Conservation (phyloP, 2,888 invertebrate genomes). For the Oscheius onirici region DNA sequence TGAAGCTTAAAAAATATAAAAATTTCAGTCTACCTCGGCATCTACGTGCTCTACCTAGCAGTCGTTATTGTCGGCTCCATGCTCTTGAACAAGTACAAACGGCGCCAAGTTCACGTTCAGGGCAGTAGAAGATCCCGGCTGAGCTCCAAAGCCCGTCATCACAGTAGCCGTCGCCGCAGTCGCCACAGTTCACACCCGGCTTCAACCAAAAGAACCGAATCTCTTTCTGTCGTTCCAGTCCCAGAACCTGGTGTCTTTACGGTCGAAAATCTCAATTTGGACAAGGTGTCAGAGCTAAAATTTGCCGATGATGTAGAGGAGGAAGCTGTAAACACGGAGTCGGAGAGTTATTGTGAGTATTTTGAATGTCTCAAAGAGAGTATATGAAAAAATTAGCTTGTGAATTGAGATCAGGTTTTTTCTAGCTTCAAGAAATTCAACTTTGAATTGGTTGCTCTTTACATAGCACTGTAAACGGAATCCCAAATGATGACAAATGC, state of each 20-base stretch:
- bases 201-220: constrained; percentile 12
- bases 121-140: background rate
- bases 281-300: background rate
- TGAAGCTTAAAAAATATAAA: too few relatives aligned
- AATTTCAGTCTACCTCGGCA: constrained; percentile 72
- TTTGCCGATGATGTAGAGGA: background rate
- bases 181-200: constrained; percentile 24
- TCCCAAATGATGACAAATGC: too few relatives aligned
- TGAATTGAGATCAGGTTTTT: too few relatives aligned
- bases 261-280: background rate
- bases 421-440: too few relatives aligned
- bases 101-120: background rate
- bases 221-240: constrained; percentile 24
- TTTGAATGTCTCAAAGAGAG: too few relatives aligned
- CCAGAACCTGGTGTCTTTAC: background rate
- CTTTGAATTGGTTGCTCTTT: too few relatives aligned
- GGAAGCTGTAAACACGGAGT: constrained; percentile 1
- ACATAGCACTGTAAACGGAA: too few relatives aligned
- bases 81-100: constrained; percentile 35
- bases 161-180: background rate
- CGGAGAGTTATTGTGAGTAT: constrained; percentile 16
- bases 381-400: background rate
- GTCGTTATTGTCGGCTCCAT: constrained; percentile 74
- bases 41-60: constrained; percentile 74
- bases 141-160: too few relatives aligned